phyloP scores from a whole-genome alignment of 2,113 vertebrate genomes.

The Nycticorax nycticorax region DNA sequence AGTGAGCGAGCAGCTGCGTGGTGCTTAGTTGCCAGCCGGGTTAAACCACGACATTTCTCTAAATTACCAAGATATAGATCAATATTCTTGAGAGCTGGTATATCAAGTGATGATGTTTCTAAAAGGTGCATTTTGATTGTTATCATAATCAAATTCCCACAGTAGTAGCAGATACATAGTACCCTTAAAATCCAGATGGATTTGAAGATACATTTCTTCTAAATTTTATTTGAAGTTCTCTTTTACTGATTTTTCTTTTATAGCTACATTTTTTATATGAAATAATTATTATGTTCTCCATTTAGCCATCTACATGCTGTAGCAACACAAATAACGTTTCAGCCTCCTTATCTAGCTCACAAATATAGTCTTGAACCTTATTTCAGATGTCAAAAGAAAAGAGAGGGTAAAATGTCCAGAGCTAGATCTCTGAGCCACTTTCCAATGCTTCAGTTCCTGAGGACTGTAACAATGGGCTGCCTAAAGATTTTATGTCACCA shows the following conservation, averaged over 20 bases:
- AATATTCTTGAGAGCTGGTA: background rate
- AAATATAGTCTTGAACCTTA: background rate
- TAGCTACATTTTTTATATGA: background rate
- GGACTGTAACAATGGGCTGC: background rate
- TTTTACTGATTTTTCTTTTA: background rate
- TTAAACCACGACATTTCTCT: no score
- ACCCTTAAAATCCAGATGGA: background rate
- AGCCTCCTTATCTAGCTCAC: background rate
- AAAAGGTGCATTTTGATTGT: background rate
- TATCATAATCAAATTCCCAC: background rate
- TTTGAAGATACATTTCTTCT: background rate
- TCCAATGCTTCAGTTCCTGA: background rate
- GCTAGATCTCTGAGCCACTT: background rate
- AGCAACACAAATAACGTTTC: background rate
- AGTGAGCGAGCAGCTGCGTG: no score
- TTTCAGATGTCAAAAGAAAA: background rate
- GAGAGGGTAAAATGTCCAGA: background rate
- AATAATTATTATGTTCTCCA: background rate
- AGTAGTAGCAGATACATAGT: rapidly evolving
- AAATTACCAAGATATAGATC: background rate
- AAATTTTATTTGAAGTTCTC: background rate
- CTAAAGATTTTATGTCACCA: background rate
- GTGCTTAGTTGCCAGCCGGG: no score
- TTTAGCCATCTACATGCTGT: background rate
- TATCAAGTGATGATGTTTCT: background rate